Evolutionary conservation across 2,797 vertebrate species (phyloP), one percentile per base, ranked within the genome.

Genomic region (Gallinago stenura): DNA sequence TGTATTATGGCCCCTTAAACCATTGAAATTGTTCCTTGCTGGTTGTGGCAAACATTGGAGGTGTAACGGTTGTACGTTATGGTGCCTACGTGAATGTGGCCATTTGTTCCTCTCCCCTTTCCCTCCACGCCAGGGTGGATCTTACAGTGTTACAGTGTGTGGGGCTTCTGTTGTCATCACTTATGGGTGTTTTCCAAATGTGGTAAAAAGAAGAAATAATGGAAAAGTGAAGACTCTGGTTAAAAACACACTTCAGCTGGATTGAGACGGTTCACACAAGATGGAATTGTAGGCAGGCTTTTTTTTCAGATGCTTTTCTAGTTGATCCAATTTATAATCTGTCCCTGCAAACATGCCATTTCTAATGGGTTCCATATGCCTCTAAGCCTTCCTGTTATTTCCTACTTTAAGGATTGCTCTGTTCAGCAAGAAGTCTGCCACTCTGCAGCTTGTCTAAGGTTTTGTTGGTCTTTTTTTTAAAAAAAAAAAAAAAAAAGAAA

Each of bases 301-400:
- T 96, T 71, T 96, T 94, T 92, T 94, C 62, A 87, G 83, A 93
- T 85, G 78, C 81, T 95, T 95, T 97, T 83, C 81, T 95, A 71
- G 85, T 84, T 80, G 66, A 95, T 97, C 91, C 94, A 95, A 68
- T 96, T 96, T 95, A 93, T 96, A 96, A 95, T 95, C 72, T 95
- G 57, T 93, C 92, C 88, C 86, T 94, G 93, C 88, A 95, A 95
- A 95, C 71, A 93, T 93, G 93, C 93, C 81, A 82, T 91, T 97
- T 92, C 90, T 97, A 97, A 97, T 91, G 79, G 93, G 65, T 95
- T 95, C 95, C 96, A 95, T 94, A 95, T 96, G 97, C 81, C 89
- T 90, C 88, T 77, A 75, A 92, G 90, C 45, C 53, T 97, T 95
- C 81, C 77, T 92, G 83, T 90, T 94, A 87, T 95, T 94, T 95